phyloP scores from a whole-genome alignment of 1,140 invertebrate species.

The Drosophila rhopaloa region DNA sequence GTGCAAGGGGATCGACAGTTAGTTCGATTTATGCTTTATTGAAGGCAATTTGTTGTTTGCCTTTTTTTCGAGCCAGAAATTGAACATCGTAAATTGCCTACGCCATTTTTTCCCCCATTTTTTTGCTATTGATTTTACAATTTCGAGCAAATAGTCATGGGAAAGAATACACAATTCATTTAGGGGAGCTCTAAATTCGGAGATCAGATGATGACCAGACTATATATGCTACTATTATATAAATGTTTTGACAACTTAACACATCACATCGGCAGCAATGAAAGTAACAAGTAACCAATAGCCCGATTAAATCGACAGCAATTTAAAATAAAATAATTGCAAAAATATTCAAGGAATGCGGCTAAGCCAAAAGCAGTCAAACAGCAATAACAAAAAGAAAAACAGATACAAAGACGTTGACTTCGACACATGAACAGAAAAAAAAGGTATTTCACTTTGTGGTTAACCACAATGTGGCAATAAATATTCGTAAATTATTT shows the following conservation, averaged over 20 bases:
- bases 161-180: constrained; percentile 21
- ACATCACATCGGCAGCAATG: constrained; percentile 16
- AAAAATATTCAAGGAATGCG: constrained; percentile 73
- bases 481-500: background rate
- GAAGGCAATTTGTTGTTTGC: constrained; percentile 65
- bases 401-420: constrained; percentile 33
- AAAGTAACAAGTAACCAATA: constrained; percentile 27
- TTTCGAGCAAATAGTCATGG: constrained; percentile 39
- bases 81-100: constrained; percentile 63
- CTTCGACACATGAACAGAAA: constrained; percentile 31
- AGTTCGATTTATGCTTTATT: constrained; percentile 74
- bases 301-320: constrained; percentile 28
- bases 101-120: constrained; percentile 4
- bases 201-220: constrained; percentile 13
- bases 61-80: constrained; percentile 51
- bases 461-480: constrained; percentile 1
- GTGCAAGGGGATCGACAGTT: constrained; percentile 10
- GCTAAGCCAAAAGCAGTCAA: constrained; percentile 52
- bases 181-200: background rate
- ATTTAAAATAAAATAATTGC: constrained; percentile 63
- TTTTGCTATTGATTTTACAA: constrained; percentile 47
- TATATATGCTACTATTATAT: constrained; percentile 16
- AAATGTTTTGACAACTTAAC: constrained; percentile 30
- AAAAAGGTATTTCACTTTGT: background rate
- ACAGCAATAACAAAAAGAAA: constrained; percentile 29